phyloP scores from a whole-genome alignment of 2,888 invertebrate genomes.

The Trissolcus japonicus region DNA sequence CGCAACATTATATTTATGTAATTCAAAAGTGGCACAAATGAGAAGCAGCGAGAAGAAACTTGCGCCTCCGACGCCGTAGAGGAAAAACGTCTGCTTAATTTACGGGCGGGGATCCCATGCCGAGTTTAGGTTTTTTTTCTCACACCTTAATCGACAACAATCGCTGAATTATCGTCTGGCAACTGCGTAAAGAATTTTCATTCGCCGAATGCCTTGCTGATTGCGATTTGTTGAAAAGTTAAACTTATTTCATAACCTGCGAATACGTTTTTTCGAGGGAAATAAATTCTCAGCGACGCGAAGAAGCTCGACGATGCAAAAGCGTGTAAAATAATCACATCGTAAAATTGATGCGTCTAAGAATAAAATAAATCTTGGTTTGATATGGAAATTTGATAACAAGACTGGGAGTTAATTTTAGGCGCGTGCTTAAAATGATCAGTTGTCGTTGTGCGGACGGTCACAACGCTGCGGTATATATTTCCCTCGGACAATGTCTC shows the following conservation, averaged over 20 bases:
- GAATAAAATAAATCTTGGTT: conserved; percentile 10
- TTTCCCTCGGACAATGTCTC: conserved; percentile 44
- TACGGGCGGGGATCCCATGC: conserved; percentile 29
- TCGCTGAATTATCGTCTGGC: conserved; percentile 30
- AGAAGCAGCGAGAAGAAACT: conserved; percentile 34
- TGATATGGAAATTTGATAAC: conserved; percentile 33
- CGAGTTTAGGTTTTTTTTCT: conserved; percentile 14
- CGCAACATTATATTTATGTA: conserved; percentile 46
- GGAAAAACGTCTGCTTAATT: conserved; percentile 38
- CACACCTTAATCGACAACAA: conserved; percentile 25
- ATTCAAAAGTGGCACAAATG: conserved; percentile 54
- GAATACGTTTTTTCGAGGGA: too few species aligned
- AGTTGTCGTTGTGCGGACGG: conserved; percentile 26
- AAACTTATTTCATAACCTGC: neutral
- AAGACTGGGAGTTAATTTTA: conserved; percentile 24
- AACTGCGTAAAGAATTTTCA: conserved; percentile 2
- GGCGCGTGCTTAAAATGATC: conserved; percentile 34
- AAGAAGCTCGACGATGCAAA: too few species aligned
- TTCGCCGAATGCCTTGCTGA: too few species aligned
- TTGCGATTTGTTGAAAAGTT: too few species aligned
- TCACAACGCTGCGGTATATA: conserved; percentile 24
- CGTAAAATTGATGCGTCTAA: neutral
- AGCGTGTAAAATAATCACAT: too few species aligned
- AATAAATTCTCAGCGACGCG: neutral
- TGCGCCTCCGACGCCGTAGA: conserved; percentile 54